Evolutionary conservation across 92 coral and sea anemone species (phyloP).

Genomic region (Palythoa caribaeorum): DNA sequence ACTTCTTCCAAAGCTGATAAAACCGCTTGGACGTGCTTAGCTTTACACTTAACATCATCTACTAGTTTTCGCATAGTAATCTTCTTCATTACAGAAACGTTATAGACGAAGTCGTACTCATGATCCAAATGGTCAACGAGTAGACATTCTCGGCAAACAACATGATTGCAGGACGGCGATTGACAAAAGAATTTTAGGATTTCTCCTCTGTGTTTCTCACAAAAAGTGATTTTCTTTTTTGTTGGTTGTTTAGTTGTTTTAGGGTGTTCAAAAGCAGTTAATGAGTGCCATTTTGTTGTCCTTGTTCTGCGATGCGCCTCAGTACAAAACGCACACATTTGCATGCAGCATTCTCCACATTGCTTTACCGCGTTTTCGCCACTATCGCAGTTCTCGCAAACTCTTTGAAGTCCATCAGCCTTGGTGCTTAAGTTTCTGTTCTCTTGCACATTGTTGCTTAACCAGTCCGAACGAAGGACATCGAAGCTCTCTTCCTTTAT

Average conservation of each 20-base stretch:
- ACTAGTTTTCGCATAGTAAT: slow-evolving; percentile 34
- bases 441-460: slow-evolving; percentile 11
- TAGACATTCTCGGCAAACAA: slow-evolving; percentile 76
- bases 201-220: slow-evolving; percentile 50
- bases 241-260: slow-evolving; percentile 18
- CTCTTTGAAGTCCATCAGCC: background rate
- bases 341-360: slow-evolving; percentile 48
- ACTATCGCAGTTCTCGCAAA: slow-evolving; percentile 55
- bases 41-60: slow-evolving; percentile 27
- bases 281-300: slow-evolving; percentile 31
- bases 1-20: slow-evolving; percentile 36
- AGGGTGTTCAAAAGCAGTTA: slow-evolving; percentile 14
- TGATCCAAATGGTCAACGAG: slow-evolving; percentile 78
- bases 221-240: background rate
- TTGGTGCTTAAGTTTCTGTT: background rate
- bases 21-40: background rate
- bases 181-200: slow-evolving; percentile 43
- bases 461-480: slow-evolving; percentile 13
- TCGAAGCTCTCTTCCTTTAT: background rate
- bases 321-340: slow-evolving; percentile 49
- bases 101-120: slow-evolving; percentile 64
- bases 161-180: slow-evolving; percentile 57
- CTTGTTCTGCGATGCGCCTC: slow-evolving; percentile 43
- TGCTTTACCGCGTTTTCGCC: slow-evolving; percentile 20
- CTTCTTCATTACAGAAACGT: slow-evolving; percentile 63